Evolutionary conservation across 2,888 invertebrate species (phyloP).

Genomic region (Tetropium fuscum): DNA sequence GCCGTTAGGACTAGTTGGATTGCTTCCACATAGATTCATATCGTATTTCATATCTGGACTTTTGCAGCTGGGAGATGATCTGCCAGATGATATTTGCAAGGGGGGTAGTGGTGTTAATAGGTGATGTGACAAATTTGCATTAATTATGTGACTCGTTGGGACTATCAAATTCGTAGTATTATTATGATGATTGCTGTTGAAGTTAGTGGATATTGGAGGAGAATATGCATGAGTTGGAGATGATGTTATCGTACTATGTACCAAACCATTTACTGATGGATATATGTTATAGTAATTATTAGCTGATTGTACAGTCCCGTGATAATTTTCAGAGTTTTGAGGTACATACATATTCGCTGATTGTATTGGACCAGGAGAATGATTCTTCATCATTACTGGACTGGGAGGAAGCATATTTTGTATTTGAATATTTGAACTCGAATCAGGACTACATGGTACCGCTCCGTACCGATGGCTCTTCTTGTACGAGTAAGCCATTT

Average conservation of each 20-base stretch:
- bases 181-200: conserved; percentile 66
- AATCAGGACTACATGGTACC: conserved; percentile 86
- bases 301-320: conserved; percentile 53
- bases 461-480: conserved; percentile 90
- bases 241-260: conserved; percentile 61
- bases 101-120: conserved; percentile 73
- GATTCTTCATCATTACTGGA: conserved; percentile 59
- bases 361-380: conserved; percentile 61
- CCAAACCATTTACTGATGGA: conserved; percentile 58
- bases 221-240: conserved; percentile 56
- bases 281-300: conserved; percentile 64
- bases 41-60: conserved; percentile 75
- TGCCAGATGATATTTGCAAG: conserved; percentile 67
- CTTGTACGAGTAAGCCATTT: conserved; percentile 93
- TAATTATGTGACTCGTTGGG: conserved; percentile 63
- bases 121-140: conserved; percentile 72
- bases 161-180: conserved; percentile 65
- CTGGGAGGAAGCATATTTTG: conserved; percentile 67
- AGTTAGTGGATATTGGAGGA: conserved; percentile 55
- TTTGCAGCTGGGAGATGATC: conserved; percentile 76
- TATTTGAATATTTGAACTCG: conserved; percentile 78
- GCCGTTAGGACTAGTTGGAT: conserved; percentile 79
- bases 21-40: conserved; percentile 77
- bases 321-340: conserved; percentile 66
- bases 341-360: conserved; percentile 69